phyloP scores from a whole-genome alignment of 1,140 invertebrate species.

The Zophobas atratus region DNA sequence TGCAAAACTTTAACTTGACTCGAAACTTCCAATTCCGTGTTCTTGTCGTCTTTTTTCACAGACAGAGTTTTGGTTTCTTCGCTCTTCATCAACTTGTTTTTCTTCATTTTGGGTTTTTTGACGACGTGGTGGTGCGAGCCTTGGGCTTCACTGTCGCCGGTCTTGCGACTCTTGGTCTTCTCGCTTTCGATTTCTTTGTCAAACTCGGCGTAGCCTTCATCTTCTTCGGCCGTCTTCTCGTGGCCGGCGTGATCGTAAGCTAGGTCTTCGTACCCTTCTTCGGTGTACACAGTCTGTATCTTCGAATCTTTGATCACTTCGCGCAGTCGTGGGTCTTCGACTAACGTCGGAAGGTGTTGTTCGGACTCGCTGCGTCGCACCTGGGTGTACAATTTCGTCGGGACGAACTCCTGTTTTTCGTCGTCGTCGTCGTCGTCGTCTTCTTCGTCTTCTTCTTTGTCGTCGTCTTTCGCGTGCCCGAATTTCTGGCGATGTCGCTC shows the following conservation, averaged over 20 bases:
- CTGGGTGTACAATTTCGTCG: conserved; percentile 78
- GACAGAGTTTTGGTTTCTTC: conserved; percentile 69
- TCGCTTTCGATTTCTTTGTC: conserved; percentile 50
- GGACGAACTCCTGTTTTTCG: conserved; percentile 74
- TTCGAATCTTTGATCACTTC: conserved; percentile 81
- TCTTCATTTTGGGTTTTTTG: conserved; percentile 42
- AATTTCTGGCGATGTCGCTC: conserved; percentile 55
- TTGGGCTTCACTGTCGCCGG: not conserved
- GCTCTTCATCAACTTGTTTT: conserved; percentile 63
- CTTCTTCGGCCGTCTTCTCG: conserved; percentile 75
- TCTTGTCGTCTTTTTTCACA: conserved; percentile 60
- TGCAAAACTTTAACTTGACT: conserved; percentile 59
- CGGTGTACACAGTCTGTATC: conserved; percentile 81
- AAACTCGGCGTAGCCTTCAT: conserved; percentile 65
- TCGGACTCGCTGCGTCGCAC: conserved; percentile 76
- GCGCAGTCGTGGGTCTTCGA: conserved; percentile 72
- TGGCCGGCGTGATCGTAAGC: conserved; percentile 84
- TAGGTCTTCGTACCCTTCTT: conserved; percentile 85
- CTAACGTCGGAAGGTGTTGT: conserved; percentile 73
- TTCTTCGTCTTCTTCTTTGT: conserved; percentile 26
- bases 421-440: conserved; percentile 51
- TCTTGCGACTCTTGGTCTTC: conserved; percentile 46
- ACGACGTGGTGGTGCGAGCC: not conserved
- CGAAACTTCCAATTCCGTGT: conserved; percentile 60
- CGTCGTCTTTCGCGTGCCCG: conserved; percentile 29